Conservation (phyloP, 2,888 invertebrate genomes). For the Cylloceria caligata region DNA sequence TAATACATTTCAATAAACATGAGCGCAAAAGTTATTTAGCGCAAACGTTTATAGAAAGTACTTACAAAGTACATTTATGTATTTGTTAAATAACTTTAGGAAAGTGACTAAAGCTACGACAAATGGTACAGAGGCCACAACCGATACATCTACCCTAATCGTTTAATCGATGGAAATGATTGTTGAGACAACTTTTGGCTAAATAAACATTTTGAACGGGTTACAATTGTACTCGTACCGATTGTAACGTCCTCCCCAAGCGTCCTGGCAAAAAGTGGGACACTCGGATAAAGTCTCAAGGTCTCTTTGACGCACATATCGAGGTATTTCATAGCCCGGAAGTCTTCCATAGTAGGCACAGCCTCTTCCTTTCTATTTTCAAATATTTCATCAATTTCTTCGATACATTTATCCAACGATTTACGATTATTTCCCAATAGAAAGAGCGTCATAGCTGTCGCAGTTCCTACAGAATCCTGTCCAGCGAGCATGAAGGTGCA, state of each 20-base stretch:
- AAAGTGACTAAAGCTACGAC: too few relatives aligned
- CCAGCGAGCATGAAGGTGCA: conserved; percentile 89
- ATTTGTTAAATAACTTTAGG: too few relatives aligned
- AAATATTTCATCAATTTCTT: conserved; percentile 78
- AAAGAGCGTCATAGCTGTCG: conserved; percentile 86
- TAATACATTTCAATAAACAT: too few relatives aligned
- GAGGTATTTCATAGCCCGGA: conserved; percentile 77
- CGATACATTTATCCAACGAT: conserved; percentile 82
- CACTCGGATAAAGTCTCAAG: conserved; percentile 80
- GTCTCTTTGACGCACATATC: conserved; percentile 82
- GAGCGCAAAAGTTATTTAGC: too few relatives aligned
- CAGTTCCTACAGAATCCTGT: conserved; percentile 88
- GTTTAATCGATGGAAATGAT: background rate
- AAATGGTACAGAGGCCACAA: too few relatives aligned
- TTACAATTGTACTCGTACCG: conserved; percentile 72
- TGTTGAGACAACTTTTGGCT: too few relatives aligned
- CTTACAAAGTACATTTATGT: too few relatives aligned
- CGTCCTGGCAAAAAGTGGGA: conserved; percentile 78
- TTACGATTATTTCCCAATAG: conserved; percentile 86
- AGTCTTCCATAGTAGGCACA: conserved; percentile 74
- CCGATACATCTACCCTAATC: too few relatives aligned
- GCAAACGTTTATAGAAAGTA: too few relatives aligned
- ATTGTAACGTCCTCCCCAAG: conserved; percentile 79
- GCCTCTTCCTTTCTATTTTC: conserved; percentile 60
- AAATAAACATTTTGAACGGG: too few relatives aligned